These are phyloP conservation scores for Clarias magur DNA, from an alignment of 2,113 vertebrate species.

Conservation along the genomic window DNA sequence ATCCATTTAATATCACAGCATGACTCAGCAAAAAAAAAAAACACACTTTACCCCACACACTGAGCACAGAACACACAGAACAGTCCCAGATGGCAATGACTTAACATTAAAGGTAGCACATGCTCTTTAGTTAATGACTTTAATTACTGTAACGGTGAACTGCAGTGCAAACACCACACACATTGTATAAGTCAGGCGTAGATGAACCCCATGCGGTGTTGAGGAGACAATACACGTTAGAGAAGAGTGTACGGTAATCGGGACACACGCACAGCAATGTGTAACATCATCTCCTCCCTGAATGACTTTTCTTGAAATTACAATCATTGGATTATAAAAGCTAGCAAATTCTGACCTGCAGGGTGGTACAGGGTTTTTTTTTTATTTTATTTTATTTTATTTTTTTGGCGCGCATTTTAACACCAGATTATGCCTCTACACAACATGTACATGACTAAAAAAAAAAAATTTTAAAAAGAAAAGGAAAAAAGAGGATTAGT, in stretches of 20 bases:
- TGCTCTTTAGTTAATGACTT: constrained; percentile 2
- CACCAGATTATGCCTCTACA: too few species aligned
- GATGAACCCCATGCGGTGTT: neutral
- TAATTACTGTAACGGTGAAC: neutral
- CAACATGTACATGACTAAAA: too few species aligned
- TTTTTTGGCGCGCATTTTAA: neutral
- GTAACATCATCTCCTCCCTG: neutral
- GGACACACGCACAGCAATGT: neutral
- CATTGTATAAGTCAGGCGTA: neutral
- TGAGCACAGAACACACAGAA: constrained; percentile 15
- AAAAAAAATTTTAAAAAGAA: too few species aligned
- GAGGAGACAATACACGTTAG: neutral
- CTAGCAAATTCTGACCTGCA: neutral
- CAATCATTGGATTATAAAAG: neutral
- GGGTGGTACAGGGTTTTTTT: neutral
- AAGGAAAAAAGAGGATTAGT: too few species aligned
- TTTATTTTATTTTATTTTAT: neutral
- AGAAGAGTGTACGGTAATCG: neutral
- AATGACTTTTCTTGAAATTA: neutral
- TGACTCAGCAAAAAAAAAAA: constrained; percentile 56
- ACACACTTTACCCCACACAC: neutral
- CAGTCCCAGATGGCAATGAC: constrained; percentile 23
- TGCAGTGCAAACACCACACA: neutral
- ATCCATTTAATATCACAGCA: constrained; percentile 69
- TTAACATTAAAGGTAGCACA: constrained; percentile 10